Evolutionary conservation across 2,888 invertebrate species (phyloP), one percentile per base, ranked within the genome.

Genomic region (Mylabris sibirica): DNA sequence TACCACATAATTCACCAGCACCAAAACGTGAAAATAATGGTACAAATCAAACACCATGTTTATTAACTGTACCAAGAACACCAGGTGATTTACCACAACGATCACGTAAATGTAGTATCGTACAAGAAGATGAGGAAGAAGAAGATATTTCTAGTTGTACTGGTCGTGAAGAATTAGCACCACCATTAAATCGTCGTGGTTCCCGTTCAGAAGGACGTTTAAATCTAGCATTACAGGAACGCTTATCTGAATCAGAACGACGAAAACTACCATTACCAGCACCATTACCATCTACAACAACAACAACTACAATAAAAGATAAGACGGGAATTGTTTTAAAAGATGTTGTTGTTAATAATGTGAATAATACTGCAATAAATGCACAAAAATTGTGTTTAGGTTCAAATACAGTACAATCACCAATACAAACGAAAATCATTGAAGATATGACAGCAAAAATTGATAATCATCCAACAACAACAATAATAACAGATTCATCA

Each of bases 61-160:
- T 89, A 75, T 82, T 90, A 74, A 88, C 87, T 77, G 89, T 91
- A 71, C 91, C 92, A 68, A 87, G 91, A 69, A 91, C 91, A 35
- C 91, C 91, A 30, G 91, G 90, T 76, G 91, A 91, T 79, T 87
- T 89, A 72, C 90, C 90, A 61, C 90, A 90, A 87, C 88, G 94
- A 63, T 90, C 91, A 26, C 89, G 96, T 63, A 96, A 96, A 82
- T 97, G 96, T 86, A 95, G 95, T 80, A 95, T 97, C 78, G 96
- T 97, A 24, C 93, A 95, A 77, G 95, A 95, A 81, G 97, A 97
- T 83, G 97, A 97, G 77, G 96, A 96, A 79, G 93, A 94, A 81
- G 96, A 97, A 79, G 95, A 93, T 77, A 87, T 87, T 72, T 84
- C 88, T 57, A 81, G 89, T 73, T 87, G 87, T 75, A 86, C 89